Evolutionary conservation across 2,888 invertebrate genomes (phyloP).

Genomic region (Heliconius sara): DNA sequence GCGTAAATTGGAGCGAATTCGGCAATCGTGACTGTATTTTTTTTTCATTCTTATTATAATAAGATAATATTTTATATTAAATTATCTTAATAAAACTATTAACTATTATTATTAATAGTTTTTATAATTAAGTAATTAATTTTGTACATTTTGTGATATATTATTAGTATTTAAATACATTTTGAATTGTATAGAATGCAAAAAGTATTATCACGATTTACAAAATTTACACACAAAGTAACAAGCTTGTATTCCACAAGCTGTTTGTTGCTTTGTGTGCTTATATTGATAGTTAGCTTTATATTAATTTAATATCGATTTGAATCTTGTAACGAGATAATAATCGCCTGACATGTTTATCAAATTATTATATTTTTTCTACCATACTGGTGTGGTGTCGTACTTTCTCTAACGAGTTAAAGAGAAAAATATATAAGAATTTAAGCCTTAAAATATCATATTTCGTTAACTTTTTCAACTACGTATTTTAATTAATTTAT

Average conservation of each 20-base stretch:
- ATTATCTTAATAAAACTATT: no score
- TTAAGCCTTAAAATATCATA: neutral
- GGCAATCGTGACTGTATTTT: conserved; percentile 44
- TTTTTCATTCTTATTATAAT: conserved; percentile 1
- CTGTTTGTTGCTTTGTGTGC: no score
- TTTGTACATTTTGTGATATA: neutral
- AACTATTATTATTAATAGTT: no score
- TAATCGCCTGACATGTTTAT: neutral
- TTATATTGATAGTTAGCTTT: no score
- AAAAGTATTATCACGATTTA: no score
- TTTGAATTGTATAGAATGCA: no score
- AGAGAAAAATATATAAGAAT: neutral
- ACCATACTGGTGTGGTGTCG: neutral
- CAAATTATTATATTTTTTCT: neutral
- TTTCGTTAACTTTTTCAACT: neutral
- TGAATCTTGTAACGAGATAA: neutral
- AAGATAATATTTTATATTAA: conserved; percentile 2
- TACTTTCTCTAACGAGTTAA: neutral
- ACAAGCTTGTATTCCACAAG: no score
- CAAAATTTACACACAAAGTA: no score
- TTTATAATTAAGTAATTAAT: neutral
- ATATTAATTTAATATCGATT: no score
- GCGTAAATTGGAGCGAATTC: conserved; percentile 51
- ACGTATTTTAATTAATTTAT: no score
- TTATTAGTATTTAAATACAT: neutral